These are phyloP conservation scores for Lucilia cuprina DNA, from an alignment of 1,140 invertebrate species.

Conservation along the genomic window DNA sequence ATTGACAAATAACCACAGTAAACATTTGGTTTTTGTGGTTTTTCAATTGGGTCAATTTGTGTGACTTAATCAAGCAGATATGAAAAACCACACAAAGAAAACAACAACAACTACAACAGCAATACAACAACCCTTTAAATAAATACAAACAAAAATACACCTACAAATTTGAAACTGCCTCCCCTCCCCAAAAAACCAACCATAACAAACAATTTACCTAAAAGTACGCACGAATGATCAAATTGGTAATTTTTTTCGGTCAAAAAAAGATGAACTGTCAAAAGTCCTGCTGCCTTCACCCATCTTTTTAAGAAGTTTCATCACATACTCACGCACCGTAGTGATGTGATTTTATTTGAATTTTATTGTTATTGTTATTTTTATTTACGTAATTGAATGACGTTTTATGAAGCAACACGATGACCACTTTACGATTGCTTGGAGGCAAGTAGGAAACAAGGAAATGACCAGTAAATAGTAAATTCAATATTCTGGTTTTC, in stretches of 20 bases:
- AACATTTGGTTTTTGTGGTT: conserved; percentile 2
- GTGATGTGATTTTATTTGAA: conserved; percentile 35
- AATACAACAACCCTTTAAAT: neutral
- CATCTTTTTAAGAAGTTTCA: neutral
- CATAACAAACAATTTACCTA: neutral
- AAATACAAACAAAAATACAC: neutral
- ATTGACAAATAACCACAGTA: neutral
- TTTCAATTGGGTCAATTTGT: conserved; percentile 17
- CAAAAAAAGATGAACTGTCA: conserved; percentile 7
- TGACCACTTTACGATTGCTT: conserved; percentile 23
- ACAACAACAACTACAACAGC: neutral
- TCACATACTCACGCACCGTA: neutral
- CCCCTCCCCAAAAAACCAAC: no score
- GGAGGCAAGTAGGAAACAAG: neutral
- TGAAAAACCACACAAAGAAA: neutral
- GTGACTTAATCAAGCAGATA: conserved; percentile 10
- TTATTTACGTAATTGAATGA: conserved; percentile 35
- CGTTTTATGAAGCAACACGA: conserved; percentile 13
- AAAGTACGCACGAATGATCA: neutral
- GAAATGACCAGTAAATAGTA: neutral
- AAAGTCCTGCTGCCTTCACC: neutral
- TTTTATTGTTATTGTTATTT: conserved; percentile 36
- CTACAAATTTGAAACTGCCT: neutral
- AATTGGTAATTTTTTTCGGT: neutral
- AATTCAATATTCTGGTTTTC: no score